Evolutionary conservation across 2,888 invertebrate species (phyloP), one percentile per base, ranked within the genome.

Genomic region (Perithous albicinctus): DNA sequence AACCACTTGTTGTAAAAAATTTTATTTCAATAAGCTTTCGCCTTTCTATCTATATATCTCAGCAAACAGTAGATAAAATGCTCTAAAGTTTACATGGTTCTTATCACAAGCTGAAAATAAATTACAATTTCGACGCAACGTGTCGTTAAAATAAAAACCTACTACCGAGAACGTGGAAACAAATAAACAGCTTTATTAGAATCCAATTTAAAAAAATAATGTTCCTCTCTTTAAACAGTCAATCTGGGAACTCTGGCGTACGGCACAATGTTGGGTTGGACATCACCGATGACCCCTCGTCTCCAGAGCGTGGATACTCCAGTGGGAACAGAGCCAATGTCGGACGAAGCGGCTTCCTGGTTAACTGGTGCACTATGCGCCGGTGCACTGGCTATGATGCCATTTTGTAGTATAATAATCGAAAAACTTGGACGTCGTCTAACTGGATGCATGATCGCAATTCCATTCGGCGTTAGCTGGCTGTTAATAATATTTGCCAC

Each of bases 381-480:
- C 10, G 94, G 94, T 1, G 95, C 94, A 0, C 92, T 95, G 83
- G 3, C 93, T 0, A 93, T 94, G 0, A 93, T 94, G 0, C 93
- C 94, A 0, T 54, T 94, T 0, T 93, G 93, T 75, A 94, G 95
- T 0, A 56, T 90, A 0, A 46, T 94, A 1, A 93, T 94, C 0
- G 93, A 95, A 80, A 92, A 84, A 8, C 89, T 94, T 32, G 95
- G 95, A 0, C 93, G 95, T 38, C 94, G 94, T 87, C 90, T 92
- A 29, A 93, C 94, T 0, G 94, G 95, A 0, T 91, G 94, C 59
- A 64, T 94, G 0, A 89, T 95, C 0, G 92, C 93, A 0, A 63
- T 95, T 1, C 95, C 96, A 0, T 93, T 93, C 56, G 90, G 95
- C 88, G 7, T 95, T 41, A 94, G 95, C 1, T 96, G 96, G 95